phyloP scores from a whole-genome alignment of 2,113 vertebrate species.

The Indri indri region DNA sequence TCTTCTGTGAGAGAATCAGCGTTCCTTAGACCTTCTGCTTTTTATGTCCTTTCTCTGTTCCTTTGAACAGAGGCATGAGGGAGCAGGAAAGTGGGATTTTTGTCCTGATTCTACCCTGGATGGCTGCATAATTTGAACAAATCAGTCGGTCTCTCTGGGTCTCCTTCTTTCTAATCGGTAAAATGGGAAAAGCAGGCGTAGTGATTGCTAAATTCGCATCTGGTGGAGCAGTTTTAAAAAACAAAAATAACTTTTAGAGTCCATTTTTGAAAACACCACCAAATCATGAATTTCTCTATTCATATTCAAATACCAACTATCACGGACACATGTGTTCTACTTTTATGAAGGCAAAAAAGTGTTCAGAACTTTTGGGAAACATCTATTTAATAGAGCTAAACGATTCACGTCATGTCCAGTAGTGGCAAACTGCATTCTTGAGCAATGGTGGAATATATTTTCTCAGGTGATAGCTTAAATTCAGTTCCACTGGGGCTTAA shows the following conservation, averaged over 20 bases:
- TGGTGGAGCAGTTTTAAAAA: slow-evolving; percentile 18
- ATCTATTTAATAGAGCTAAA: slow-evolving; percentile 7
- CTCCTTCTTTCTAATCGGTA: background rate
- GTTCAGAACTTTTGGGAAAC: slow-evolving; percentile 41
- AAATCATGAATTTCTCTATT: slow-evolving; percentile 42
- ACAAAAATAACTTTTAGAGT: slow-evolving; percentile 38
- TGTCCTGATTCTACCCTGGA: background rate
- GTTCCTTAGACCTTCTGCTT: background rate
- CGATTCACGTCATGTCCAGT: slow-evolving; percentile 26
- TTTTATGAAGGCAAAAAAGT: slow-evolving; percentile 43
- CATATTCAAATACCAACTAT: slow-evolving; percentile 28
- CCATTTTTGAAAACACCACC: slow-evolving; percentile 32
- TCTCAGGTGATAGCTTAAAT: slow-evolving; percentile 63
- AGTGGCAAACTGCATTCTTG: slow-evolving; percentile 57
- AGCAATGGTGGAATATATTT: slow-evolving; percentile 65
- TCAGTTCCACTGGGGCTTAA: slow-evolving; percentile 65
- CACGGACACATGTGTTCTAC: background rate
- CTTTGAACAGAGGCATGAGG: background rate
- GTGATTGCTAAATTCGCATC: background rate
- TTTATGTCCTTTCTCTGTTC: background rate
- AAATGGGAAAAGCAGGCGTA: background rate
- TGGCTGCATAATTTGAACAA: slow-evolving; percentile 7
- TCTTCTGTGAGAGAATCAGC: background rate
- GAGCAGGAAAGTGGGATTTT: background rate
- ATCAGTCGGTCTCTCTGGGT: background rate